Conservation (phyloP, 2,888 invertebrate genomes). For the Phyllotreta striolata region DNA sequence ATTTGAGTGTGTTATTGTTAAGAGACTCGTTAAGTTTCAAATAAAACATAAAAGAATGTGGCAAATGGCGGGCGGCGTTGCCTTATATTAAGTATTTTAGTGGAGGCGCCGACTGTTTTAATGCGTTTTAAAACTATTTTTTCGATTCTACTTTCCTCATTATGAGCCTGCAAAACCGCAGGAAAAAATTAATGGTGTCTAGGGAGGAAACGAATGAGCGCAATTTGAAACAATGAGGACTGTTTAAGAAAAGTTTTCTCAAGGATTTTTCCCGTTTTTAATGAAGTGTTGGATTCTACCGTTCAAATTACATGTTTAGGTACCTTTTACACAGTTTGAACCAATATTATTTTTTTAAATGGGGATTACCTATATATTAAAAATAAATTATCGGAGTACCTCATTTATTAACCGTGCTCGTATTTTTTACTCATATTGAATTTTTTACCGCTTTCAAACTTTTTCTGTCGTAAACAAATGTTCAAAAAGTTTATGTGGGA, state of each 20-base stretch:
- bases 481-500: too few relatives aligned
- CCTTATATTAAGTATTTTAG: slow-evolving; percentile 5
- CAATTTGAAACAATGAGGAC: slow-evolving; percentile 1
- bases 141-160: background rate
- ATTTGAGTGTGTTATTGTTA: slow-evolving; percentile 39
- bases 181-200: slow-evolving; percentile 9
- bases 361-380: too few relatives aligned
- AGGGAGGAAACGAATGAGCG: background rate
- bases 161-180: background rate
- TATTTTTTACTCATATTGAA: too few relatives aligned
- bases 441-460: too few relatives aligned
- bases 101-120: slow-evolving; percentile 6
- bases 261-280: background rate
- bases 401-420: too few relatives aligned
- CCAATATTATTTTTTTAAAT: too few relatives aligned
- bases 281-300: too few relatives aligned
- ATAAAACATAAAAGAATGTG: slow-evolving; percentile 32
- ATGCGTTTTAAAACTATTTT: slow-evolving; percentile 16
- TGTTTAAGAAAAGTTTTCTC: background rate
- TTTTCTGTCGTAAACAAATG: too few relatives aligned
- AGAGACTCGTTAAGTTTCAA: slow-evolving; percentile 38
- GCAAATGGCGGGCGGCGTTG: background rate
- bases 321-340: too few relatives aligned
- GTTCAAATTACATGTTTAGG: too few relatives aligned
- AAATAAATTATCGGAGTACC: too few relatives aligned